Conservation (phyloP, 53 echinoderm and acorn worm genomes). For the Luidia sarsii region DNA sequence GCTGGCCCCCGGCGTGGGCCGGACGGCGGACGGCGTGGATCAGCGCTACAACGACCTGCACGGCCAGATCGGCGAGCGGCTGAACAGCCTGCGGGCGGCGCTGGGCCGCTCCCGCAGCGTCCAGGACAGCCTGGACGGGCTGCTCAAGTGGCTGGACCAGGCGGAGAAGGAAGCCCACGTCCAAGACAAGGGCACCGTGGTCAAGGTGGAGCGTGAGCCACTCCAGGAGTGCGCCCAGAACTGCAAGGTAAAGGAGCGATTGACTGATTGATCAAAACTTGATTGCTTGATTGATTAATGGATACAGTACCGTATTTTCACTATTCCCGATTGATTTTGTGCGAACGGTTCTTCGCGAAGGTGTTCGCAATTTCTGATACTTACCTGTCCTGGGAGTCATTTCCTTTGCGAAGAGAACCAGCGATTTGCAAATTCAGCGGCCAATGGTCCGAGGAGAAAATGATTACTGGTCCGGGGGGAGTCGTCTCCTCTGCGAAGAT, state of each 20-base stretch:
- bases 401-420: too few relatives aligned
- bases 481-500: too few relatives aligned
- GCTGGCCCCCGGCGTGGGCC: constrained; percentile 65
- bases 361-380: too few relatives aligned
- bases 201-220: constrained; percentile 86
- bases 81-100: constrained; percentile 78
- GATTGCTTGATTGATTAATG: too few relatives aligned
- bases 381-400: too few relatives aligned
- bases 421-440: too few relatives aligned
- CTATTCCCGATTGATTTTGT: too few relatives aligned
- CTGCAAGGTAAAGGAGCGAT: constrained; percentile 92
- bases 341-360: too few relatives aligned
- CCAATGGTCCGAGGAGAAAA: too few relatives aligned
- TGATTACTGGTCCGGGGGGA: too few relatives aligned
- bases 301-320: too few relatives aligned
- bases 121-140: constrained; percentile 78
- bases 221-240: constrained; percentile 87
- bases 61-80: constrained; percentile 77
- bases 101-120: constrained; percentile 91
- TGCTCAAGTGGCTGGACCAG: constrained; percentile 93
- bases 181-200: constrained; percentile 92
- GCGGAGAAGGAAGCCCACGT: constrained; percentile 84
- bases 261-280: too few relatives aligned
- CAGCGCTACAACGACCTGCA: constrained; percentile 78
- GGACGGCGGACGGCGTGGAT: constrained; percentile 72